Base-by-base conservation (phyloP, 2,888 invertebrate genomes). In the Ephialtes manifestator region DNA sequence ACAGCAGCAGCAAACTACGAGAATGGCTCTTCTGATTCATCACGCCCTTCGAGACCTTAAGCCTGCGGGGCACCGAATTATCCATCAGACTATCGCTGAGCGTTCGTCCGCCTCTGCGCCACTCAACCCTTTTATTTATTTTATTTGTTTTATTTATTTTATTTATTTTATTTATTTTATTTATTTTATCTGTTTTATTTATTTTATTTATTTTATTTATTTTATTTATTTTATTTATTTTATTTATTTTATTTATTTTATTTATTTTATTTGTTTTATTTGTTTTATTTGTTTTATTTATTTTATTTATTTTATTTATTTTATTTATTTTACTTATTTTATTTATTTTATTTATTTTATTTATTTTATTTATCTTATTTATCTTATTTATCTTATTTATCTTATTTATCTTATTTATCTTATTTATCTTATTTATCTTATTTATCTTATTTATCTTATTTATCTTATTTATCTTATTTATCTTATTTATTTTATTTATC, bases 41-140 rank as follows among this genome's bases (percentile, higher is more conserved):
- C 58, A n/a, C 60, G 48, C 58, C 18, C 43, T 68, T 70, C 48
- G 24, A 35, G 13, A 48, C 55, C 68, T 53, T 55, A 39, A 11
- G 24, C 72, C 68, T 28, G 15, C 28, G 43, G 58, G 72, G 72
- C 43, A 60, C 55, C 48, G 70, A 78, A 78, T 78, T 70, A 78
- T 78, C 78, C 78, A 60, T 78, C 78, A 31, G 58, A 78, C 58
- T 78, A 78, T 78, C 78, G 60, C 55, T 18, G 18, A 55, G 55
- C 55, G 10, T 20, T 46, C 55, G 43, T 78, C 58, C 46, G 28
- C 46, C 68, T 70, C 28, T 53, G 76, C 55, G 43, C 31, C 31
- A 20, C 68, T 39, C 53, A 43, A 28, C 68, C 18, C 20, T 67
- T 2, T 35, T 39, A 0, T 18, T n/a, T 13, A n/a, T n/a, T n/a